Percentiles rank a stretch among this genome's conserved stretches.
Conservation (phyloP, 2,797 vertebrate species). For the Myotis planiceps region DNA sequence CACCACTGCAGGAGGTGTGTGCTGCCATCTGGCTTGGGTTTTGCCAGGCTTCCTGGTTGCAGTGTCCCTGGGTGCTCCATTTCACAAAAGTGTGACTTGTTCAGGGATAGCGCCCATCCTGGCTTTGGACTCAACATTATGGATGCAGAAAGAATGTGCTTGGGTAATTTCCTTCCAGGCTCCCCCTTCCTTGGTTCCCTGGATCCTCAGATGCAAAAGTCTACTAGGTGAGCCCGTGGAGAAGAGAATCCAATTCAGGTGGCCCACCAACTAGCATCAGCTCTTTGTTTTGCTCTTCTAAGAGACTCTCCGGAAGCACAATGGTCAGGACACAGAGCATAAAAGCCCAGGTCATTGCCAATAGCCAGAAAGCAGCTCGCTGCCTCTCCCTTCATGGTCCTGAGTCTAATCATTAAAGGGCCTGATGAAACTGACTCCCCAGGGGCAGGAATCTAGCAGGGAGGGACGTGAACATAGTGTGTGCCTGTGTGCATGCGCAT, state of each 20-base stretch:
- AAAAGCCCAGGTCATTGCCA: not conserved
- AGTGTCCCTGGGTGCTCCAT: not conserved
- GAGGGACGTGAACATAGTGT: not conserved
- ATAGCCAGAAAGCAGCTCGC: not conserved
- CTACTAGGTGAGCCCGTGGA: not conserved
- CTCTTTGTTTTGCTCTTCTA: not conserved
- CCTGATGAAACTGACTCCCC: conserved; percentile 21
- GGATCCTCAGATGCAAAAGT: not conserved
- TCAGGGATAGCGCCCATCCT: not conserved
- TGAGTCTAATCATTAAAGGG: rapidly evolving
- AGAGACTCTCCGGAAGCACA: not conserved
- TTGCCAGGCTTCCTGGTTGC: not conserved
- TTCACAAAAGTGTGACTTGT: not conserved
- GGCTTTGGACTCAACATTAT: not conserved
- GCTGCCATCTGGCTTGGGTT: not conserved
- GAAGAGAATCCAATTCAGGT: not conserved
- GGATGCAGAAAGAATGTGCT: rapidly evolving
- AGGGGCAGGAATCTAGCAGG: not conserved
- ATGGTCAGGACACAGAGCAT: not conserved
- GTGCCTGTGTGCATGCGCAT: rapidly evolving
- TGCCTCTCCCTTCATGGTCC: not conserved
- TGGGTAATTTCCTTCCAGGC: not conserved
- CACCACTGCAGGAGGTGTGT: not conserved
- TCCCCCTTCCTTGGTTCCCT: not conserved
- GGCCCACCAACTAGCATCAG: not conserved